Evolutionary conservation across 2,797 vertebrate species (phyloP).

Genomic region (Glossophaga mutica): DNA sequence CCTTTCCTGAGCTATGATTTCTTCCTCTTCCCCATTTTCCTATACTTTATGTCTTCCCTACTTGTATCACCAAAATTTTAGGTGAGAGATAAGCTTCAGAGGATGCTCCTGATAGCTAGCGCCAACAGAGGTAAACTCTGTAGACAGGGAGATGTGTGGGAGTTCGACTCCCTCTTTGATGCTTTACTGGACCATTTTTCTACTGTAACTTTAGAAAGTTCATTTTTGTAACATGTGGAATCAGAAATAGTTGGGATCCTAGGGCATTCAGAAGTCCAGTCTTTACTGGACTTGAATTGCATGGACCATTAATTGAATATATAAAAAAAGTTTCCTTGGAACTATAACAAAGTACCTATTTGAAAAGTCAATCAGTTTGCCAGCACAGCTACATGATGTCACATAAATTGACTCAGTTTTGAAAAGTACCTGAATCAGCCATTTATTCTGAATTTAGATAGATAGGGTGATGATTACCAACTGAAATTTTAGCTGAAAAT

Average conservation of each 20-base stretch:
- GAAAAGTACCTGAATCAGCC: conserved; percentile 38
- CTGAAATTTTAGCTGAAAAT: neutral
- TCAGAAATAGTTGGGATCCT: conserved; percentile 28
- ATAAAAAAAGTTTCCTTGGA: conserved; percentile 33
- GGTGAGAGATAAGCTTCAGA: neutral
- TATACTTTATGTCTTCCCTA: neutral
- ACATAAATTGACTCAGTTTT: neutral
- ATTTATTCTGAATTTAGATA: conserved; percentile 55
- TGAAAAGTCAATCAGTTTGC: conserved; percentile 38
- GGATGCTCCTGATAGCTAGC: neutral
- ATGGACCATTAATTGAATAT: conserved; percentile 55
- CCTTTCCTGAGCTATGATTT: neutral
- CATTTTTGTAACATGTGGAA: neutral
- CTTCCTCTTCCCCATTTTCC: neutral
- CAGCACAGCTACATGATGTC: conserved; percentile 32
- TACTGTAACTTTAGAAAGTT: neutral
- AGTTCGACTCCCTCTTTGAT: neutral
- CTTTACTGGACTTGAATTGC: neutral
- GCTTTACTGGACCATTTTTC: neutral
- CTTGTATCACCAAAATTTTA: neutral
- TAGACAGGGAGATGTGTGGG: neutral
- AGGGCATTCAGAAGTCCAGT: neutral
- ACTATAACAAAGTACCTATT: conserved; percentile 7
- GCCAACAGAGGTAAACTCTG: neutral
- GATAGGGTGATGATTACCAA: conserved; percentile 45